Evolutionary conservation across 2,113 vertebrate species (phyloP).

Genomic region (Ailuropoda melanoleuca): DNA sequence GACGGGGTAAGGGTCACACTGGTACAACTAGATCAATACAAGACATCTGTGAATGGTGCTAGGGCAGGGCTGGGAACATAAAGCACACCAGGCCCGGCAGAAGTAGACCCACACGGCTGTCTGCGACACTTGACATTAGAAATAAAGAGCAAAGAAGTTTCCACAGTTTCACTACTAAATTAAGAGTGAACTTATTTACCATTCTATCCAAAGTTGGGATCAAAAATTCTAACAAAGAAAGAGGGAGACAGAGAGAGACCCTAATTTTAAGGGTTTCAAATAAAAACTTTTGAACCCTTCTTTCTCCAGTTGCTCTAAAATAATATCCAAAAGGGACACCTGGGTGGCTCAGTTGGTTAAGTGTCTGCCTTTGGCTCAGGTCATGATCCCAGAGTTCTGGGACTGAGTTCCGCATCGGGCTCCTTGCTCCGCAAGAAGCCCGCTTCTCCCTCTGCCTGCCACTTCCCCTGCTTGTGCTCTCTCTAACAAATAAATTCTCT

Average conservation of each 20-base stretch:
- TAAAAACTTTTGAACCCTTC: background rate
- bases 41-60: background rate
- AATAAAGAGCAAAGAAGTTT: background rate
- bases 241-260: background rate
- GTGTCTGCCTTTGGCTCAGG: background rate
- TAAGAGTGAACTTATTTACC: slow-evolving; percentile 12
- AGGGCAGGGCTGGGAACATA: background rate
- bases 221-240: background rate
- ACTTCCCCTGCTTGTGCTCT: background rate
- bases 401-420: no score
- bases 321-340: background rate
- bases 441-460: background rate
- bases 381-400: no score
- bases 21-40: fast-evolving
- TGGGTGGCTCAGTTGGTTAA: no score
- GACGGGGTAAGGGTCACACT: background rate
- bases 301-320: slow-evolving; percentile 17
- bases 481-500: background rate
- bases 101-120: background rate
- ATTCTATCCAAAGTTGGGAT: background rate
- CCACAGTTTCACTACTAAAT: background rate
- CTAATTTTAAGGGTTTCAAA: slow-evolving; percentile 1
- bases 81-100: background rate
- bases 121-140: background rate
- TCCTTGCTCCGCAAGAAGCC: no score